Conservation (phyloP, 1,140 invertebrate species). For the Lutraria rhynchaena region DNA sequence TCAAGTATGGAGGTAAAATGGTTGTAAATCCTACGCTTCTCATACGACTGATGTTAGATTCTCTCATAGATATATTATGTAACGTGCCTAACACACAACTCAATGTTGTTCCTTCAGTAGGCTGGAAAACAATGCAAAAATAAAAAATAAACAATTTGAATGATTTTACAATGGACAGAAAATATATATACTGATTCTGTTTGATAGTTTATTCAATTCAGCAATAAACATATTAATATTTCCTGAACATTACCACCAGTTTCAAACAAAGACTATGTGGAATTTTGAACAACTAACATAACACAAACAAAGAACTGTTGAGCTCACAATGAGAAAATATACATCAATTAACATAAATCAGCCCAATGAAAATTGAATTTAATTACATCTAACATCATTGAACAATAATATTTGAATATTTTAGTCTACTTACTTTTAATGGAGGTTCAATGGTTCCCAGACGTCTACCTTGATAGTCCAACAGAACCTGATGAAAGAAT, state of each 20-base stretch:
- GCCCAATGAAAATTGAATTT: neutral
- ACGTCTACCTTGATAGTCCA: conserved; percentile 6
- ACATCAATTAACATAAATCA: neutral
- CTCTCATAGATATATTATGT: conserved; percentile 10
- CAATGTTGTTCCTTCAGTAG: neutral
- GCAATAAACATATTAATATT: neutral
- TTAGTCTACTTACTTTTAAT: conserved; percentile 3
- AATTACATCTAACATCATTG: neutral
- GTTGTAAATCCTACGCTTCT: neutral
- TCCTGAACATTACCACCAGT: neutral
- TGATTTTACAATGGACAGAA: neutral
- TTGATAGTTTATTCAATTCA: neutral
- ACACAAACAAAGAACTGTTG: neutral
- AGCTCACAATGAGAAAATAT: neutral
- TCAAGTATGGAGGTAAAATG: neutral
- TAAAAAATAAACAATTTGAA: neutral
- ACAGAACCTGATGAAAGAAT: neutral
- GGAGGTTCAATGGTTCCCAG: neutral
- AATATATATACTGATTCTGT: neutral
- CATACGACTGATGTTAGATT: neutral
- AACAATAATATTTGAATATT: neutral
- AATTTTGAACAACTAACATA: neutral
- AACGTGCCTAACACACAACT: neutral
- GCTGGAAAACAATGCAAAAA: neutral
- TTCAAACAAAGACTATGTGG: neutral